Evolutionary conservation across 1,140 invertebrate species (phyloP), one percentile per base, ranked within the genome.

Genomic region (Stenopsyche tienmushanensis): DNA sequence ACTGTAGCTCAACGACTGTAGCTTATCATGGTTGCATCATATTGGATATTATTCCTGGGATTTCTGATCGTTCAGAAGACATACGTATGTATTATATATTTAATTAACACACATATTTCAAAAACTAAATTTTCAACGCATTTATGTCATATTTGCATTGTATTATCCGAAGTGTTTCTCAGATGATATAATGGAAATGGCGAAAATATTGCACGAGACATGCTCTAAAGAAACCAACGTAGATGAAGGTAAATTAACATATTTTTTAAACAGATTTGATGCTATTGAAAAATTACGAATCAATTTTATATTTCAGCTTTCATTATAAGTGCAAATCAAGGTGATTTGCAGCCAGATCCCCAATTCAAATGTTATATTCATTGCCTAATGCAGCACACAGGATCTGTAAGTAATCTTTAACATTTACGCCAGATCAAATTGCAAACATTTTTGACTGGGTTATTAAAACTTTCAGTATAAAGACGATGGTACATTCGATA

Each of bases 341-440:
- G 44, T 25, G 29, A 62, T 13, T n/a, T 62, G 7, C n/a, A 49
- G 9, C 44, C 42, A 1, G 59, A 62, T 20, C 59, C 59, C 20
- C 45, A 50, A 26, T 50, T 49, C 15, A 62, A 62, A 62, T 62
- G 59, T 26, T 62, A 62, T 26, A 7, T 62, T 13, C 23, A 50
- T 15, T 62, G 59, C 26, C 5, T 62, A 13, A 62, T 62, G 59
- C 1, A 8, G 10, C 1, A 10, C 0, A 9, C 25, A 1, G 44
- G 45, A 49, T n/a, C 15, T 15, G 59, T 62, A 18, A 50, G 44
- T 62, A 49, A 13, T 1, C 20, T n/a, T n/a, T n/a, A n/a, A n/a
- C n/a, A n/a, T n/a, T n/a, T n/a, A n/a, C n/a, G n/a, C n/a, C n/a
- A n/a, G n/a, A n/a, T n/a, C n/a, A n/a, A n/a, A n/a, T n/a, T n/a